Evolutionary conservation across 2,797 vertebrate genomes (phyloP), one percentile per base, ranked within the genome.

Genomic region (Ataeniobius toweri): DNA sequence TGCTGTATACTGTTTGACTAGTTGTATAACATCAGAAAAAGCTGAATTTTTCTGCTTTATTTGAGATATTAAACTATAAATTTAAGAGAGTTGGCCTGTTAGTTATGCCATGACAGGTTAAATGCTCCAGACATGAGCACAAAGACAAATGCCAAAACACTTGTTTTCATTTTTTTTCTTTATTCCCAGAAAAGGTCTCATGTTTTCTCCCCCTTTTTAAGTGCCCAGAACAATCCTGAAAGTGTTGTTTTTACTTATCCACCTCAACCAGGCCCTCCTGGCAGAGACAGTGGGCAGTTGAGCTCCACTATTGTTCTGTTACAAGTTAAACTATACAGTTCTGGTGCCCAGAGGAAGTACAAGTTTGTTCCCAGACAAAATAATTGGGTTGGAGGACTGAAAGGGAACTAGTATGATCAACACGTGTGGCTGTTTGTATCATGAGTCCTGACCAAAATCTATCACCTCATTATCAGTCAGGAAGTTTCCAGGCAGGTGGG

Each of bases 161-260:
- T 46, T 46, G 10, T 46, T 28, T 65, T 76, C 68, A 61, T 73
- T 80, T 68, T 87, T 78, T 74, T 74, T 41, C 36, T 28, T 28
- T 59, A 59, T 59, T 59, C 24, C 2, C 73, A 73, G 50, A 13
- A 61, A 51, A 71, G 75, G 36, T 56, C 79, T 56, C 58, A 14
- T 59, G 58, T 28, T 59, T 63, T 36, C 36, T 9, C 16, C 26
- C 53, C 13, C 4, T 80, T 76, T 72, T 82, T n/a, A 56, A 80
- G 73, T 71, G 69, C 74, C 77, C 83, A 86, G 71, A 76, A 75
- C 80, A 81, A 91, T 86, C 85, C 80, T 51, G 14, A 31, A 70
- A 46, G 58, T 94, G 90, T 93, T 93, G 79, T 94, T 92, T 46
- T 56, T 9, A 56, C 93, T 95, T 94, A 94, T 94, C 92, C 91